Conservation (phyloP, 92 coral and sea anemone species). For the Parazoanthus darwini region DNA sequence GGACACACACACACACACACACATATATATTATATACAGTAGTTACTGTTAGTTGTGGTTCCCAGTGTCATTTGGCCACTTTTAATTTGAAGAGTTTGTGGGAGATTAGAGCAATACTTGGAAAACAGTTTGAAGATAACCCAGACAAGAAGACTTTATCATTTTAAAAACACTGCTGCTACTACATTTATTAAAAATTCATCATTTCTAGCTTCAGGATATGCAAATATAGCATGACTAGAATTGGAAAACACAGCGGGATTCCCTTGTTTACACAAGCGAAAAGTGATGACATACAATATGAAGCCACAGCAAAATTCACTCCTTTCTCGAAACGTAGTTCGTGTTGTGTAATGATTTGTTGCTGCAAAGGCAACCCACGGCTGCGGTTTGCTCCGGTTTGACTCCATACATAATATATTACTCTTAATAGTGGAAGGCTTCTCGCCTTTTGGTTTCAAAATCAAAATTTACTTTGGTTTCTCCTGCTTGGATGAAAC, state of each 20-base stretch:
- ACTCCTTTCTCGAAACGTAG: not conserved
- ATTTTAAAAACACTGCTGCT: not conserved
- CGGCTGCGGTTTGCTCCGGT: not conserved
- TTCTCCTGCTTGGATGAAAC: not conserved
- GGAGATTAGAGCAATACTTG: too few species aligned
- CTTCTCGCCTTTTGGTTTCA: constrained; percentile 1
- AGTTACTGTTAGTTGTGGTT: too few species aligned
- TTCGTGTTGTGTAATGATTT: not conserved
- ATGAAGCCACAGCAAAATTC: not conserved
- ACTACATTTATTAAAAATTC: constrained; percentile 28
- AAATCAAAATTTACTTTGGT: not conserved
- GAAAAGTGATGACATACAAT: not conserved
- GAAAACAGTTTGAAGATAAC: too few species aligned
- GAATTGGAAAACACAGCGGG: constrained; percentile 17
- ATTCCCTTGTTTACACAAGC: constrained; percentile 1
- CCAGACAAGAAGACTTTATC: not conserved
- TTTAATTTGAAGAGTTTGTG: too few species aligned
- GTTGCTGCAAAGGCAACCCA: not conserved
- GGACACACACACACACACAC: too few species aligned
- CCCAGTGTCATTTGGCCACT: too few species aligned
- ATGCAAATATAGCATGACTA: constrained; percentile 20
- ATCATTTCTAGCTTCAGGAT: constrained; percentile 27
- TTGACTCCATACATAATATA: not conserved
- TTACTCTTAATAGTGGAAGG: not conserved
- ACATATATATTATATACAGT: too few species aligned